Evolutionary conservation across 1,140 invertebrate species (phyloP).

Genomic region (Camponotus pennsylvanicus): DNA sequence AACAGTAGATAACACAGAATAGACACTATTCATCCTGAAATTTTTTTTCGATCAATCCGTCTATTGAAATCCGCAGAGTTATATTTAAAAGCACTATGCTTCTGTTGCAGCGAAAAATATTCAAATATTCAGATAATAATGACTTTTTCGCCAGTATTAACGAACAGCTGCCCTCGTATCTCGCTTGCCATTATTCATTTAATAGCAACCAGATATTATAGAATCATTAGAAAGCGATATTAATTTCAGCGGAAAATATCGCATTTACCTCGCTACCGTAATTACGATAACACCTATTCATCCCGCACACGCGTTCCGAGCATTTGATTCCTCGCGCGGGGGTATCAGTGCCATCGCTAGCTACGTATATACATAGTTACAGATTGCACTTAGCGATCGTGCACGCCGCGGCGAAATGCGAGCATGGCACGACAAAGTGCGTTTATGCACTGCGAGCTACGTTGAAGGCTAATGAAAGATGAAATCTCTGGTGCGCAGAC

Average conservation of each 20-base stretch:
- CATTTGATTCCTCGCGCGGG: conserved; percentile 35
- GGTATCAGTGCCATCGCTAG: conserved; percentile 47
- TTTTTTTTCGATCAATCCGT: not conserved
- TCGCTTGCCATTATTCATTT: not conserved
- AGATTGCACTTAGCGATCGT: conserved; percentile 46
- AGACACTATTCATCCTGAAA: not conserved
- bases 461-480: conserved; percentile 51
- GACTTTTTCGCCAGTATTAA: not conserved
- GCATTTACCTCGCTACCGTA: not conserved
- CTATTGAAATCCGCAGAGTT: not conserved
- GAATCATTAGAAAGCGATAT: conserved; percentile 17
- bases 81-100: not conserved
- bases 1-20: not conserved
- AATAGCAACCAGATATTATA: not conserved
- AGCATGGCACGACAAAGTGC: conserved; percentile 58
- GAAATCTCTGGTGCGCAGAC: conserved; percentile 32
- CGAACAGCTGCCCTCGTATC: not conserved
- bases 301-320: not conserved
- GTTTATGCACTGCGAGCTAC: conserved; percentile 43
- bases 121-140: not conserved
- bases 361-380: conserved; percentile 38
- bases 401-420: conserved; percentile 63
- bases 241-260: conserved; percentile 28
- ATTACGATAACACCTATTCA: conserved; percentile 35
- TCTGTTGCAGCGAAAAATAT: not conserved